Evolutionary conservation across 1,140 invertebrate species (phyloP).

Genomic region (Aradophagus sp.): DNA sequence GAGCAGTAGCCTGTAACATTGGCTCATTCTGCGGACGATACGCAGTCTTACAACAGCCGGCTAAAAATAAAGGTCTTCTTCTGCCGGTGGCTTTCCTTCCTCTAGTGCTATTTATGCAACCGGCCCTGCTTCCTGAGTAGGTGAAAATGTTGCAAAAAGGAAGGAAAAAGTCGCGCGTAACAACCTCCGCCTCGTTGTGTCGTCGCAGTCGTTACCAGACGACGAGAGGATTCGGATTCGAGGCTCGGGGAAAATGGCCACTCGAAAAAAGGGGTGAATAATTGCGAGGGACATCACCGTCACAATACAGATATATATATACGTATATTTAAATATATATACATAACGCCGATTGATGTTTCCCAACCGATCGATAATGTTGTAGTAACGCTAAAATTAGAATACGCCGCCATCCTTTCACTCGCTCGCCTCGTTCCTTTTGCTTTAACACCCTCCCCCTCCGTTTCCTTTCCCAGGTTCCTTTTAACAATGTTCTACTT

Average conservation of each 20-base stretch:
- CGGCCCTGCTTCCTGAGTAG: slow-evolving; percentile 44
- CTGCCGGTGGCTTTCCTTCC: slow-evolving; percentile 38
- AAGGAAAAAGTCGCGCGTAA: slow-evolving; percentile 52
- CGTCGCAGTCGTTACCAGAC: slow-evolving; percentile 27
- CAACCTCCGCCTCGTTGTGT: slow-evolving; percentile 39
- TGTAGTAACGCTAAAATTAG: slow-evolving; percentile 56
- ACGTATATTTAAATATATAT: slow-evolving; percentile 32
- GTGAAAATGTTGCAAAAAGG: slow-evolving; percentile 48
- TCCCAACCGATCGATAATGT: slow-evolving; percentile 43
- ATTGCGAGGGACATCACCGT: slow-evolving; percentile 48
- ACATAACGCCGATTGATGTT: slow-evolving; percentile 42
- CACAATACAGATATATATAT: slow-evolving; percentile 31
- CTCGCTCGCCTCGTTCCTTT: too few relatives aligned
- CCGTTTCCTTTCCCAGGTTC: too few relatives aligned
- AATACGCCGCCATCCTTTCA: slow-evolving; percentile 40
- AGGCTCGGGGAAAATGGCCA: slow-evolving; percentile 44
- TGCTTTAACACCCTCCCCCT: too few relatives aligned
- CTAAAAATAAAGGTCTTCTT: slow-evolving; percentile 56
- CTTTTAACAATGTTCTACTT: too few relatives aligned
- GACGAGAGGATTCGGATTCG: slow-evolving; percentile 47
- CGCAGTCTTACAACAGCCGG: slow-evolving; percentile 45
- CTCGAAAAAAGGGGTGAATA: slow-evolving; percentile 49
- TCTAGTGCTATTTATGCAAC: slow-evolving; percentile 55
- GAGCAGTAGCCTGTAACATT: slow-evolving; percentile 53
- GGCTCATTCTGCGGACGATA: slow-evolving; percentile 43